phyloP scores from a whole-genome alignment of 2,888 invertebrate genomes.

The Drosophila quinaria region DNA sequence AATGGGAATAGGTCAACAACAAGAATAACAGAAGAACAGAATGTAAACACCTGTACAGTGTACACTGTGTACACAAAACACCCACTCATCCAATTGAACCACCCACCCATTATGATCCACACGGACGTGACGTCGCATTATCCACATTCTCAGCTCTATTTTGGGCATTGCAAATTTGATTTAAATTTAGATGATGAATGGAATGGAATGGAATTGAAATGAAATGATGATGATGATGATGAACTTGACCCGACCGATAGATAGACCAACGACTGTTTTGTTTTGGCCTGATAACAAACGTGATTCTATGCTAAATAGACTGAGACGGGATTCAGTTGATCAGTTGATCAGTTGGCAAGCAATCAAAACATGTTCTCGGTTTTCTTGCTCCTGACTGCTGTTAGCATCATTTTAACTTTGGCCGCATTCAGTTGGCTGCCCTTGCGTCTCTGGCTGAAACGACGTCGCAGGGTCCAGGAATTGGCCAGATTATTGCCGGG shows the following conservation, averaged over 20 bases:
- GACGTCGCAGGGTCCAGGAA: conserved; percentile 34
- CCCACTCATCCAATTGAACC: conserved; percentile 38
- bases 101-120: conserved; percentile 20
- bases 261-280: conserved; percentile 18
- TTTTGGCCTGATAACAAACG: neutral
- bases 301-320: neutral
- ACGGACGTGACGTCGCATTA: conserved; percentile 46
- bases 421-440: conserved; percentile 23
- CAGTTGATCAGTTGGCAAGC: neutral
- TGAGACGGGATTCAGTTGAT: neutral
- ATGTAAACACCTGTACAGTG: conserved; percentile 45
- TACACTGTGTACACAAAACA: conserved; percentile 13
- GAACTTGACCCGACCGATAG: conserved; percentile 23
- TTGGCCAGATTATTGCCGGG: conserved; percentile 64
- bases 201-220: neutral
- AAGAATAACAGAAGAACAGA: neutral
- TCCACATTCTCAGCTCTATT: conserved; percentile 36
- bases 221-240: conserved; percentile 3
- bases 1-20: conserved; percentile 20
- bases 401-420: conserved; percentile 30
- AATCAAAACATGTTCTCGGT: conserved; percentile 12
- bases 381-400: conserved; percentile 9
- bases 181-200: conserved; percentile 28
- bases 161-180: conserved; percentile 19
- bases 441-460: conserved; percentile 28